Evolutionary conservation across 2,797 vertebrate species (phyloP).

Genomic region (Alca torda): DNA sequence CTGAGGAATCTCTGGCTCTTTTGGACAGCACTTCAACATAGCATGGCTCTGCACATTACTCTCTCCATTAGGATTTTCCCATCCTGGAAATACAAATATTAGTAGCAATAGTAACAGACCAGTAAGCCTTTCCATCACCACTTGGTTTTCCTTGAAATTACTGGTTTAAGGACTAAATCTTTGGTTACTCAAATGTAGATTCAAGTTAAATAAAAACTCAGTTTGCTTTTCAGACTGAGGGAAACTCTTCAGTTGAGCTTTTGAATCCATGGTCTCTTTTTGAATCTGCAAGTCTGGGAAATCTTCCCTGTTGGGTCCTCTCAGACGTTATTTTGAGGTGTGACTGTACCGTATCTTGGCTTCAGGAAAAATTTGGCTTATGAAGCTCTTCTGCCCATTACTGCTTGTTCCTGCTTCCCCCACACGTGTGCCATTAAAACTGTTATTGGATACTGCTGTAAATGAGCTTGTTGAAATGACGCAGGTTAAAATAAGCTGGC

Average conservation of each 20-base stretch:
- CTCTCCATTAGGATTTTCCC: background rate
- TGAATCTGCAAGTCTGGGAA: background rate
- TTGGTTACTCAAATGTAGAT: background rate
- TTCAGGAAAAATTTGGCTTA: background rate
- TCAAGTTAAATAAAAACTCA: background rate
- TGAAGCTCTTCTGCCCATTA: background rate
- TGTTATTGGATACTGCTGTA: background rate
- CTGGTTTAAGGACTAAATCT: background rate
- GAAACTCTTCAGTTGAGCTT: background rate
- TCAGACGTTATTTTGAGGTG: background rate
- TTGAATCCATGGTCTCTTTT: background rate
- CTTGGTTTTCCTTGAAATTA: background rate
- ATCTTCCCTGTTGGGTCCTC: background rate
- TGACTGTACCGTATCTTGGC: background rate
- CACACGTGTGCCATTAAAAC: background rate
- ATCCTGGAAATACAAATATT: background rate
- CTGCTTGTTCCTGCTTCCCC: background rate
- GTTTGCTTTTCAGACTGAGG: background rate
- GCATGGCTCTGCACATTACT: background rate
- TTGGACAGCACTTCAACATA: background rate
- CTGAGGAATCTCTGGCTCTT: background rate
- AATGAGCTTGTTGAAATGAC: background rate
- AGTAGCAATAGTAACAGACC: background rate
- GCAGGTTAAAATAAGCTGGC: background rate
- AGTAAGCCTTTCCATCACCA: background rate